Conservation (phyloP, 2,888 invertebrate species). For the Bhutanitis thaidina region DNA sequence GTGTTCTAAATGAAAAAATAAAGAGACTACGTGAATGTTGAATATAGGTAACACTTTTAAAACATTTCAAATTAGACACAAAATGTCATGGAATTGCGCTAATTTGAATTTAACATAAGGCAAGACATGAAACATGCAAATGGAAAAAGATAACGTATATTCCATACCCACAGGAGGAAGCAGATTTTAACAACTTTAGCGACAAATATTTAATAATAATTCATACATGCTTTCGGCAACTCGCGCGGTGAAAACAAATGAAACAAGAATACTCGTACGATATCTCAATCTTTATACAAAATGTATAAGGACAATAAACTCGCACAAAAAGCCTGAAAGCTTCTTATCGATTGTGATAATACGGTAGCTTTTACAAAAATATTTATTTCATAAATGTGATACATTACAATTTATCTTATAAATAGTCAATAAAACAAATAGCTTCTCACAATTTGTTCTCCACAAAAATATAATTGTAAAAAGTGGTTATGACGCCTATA, state of each 20-base stretch:
- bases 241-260: neutral
- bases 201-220: conserved; percentile 33
- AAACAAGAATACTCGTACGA: conserved; percentile 15
- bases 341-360: conserved; percentile 71
- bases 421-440: conserved; percentile 28
- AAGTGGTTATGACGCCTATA: conserved; percentile 1
- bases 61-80: neutral
- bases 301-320: conserved; percentile 12
- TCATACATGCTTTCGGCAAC: conserved; percentile 68
- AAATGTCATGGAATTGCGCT: neutral
- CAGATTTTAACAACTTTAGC: neutral
- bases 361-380: conserved; percentile 32
- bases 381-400: conserved; percentile 52
- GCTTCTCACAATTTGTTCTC: neutral
- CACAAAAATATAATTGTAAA: neutral
- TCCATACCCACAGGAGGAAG: conserved; percentile 43
- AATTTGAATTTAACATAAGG: neutral
- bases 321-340: conserved; percentile 61
- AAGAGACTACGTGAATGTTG: too few relatives aligned
- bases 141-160: conserved; percentile 25
- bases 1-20: neutral
- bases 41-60: neutral
- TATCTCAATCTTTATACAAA: neutral
- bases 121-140: conserved; percentile 20
- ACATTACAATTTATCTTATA: conserved; percentile 33